Conservation (phyloP, 2,797 vertebrate species). For the Melanotaenia maccullochi region DNA sequence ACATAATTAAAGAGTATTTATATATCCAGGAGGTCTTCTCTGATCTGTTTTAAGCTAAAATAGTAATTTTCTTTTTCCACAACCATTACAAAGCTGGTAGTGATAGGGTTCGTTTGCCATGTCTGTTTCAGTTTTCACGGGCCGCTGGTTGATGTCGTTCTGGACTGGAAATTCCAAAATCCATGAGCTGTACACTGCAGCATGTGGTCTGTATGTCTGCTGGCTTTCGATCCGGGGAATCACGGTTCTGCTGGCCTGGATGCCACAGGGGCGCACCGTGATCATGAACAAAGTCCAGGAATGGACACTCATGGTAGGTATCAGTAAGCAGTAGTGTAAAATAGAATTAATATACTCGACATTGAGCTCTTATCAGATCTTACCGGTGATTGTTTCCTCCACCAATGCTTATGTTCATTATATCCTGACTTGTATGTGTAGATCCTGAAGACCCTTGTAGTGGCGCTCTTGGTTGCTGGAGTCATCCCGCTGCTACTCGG, state of each 20-base stretch:
- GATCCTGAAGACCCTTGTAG: conserved; percentile 97
- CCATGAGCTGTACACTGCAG: conserved; percentile 97
- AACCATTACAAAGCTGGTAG: background rate
- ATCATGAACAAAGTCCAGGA: conserved; percentile 96
- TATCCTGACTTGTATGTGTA: conserved; percentile 54
- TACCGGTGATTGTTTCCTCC: background rate
- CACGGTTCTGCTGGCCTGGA: conserved; percentile 96
- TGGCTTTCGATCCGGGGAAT: conserved; percentile 95
- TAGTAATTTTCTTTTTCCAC: background rate
- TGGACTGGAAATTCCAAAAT: conserved; percentile 98
- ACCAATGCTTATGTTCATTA: background rate
- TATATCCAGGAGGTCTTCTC: background rate
- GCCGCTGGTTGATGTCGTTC: conserved; percentile 99
- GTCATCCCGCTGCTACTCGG: conserved; percentile 95
- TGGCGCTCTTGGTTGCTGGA: conserved; percentile 93
- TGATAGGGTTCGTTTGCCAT: background rate
- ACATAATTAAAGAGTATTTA: conserved; percentile 41
- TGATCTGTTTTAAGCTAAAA: conserved; percentile 17
- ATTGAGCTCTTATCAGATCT: background rate
- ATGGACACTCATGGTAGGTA: conserved; percentile 94
- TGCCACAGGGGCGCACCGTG: conserved; percentile 96
- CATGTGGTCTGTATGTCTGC: conserved; percentile 97
- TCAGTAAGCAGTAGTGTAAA: background rate
- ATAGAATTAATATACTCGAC: background rate
- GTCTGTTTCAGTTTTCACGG: conserved; percentile 90